A percentile compares a stretch with the other conserved stretches of the same genome.
Evolutionary conservation across 2,888 invertebrate species (phyloP).

Genomic region (Agapostemon virescens): DNA sequence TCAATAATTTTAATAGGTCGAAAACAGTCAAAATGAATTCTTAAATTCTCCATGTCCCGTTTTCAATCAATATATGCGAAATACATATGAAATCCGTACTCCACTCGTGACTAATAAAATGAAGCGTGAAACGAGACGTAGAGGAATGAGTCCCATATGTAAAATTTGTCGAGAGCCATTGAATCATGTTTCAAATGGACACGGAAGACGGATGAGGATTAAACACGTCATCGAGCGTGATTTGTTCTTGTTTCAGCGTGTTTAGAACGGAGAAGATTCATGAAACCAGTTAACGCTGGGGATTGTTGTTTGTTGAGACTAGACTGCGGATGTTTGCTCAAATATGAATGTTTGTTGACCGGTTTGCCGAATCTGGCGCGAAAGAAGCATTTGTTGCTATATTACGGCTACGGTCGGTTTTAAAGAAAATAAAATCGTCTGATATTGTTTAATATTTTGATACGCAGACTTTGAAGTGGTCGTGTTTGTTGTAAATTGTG

Average conservation of each 20-base stretch:
- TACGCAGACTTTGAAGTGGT: not conserved
- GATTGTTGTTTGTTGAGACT: slow-evolving; percentile 3
- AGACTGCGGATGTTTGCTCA: not conserved
- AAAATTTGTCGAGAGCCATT: not conserved
- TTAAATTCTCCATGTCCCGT: too few species aligned
- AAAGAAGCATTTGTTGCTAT: not conserved
- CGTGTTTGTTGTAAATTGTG: not conserved
- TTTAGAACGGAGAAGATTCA: not conserved
- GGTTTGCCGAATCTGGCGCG: not conserved
- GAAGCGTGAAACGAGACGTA: not conserved
- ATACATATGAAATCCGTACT: not conserved
- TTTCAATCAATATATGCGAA: too few species aligned
- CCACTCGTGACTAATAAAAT: not conserved
- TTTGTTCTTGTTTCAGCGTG: not conserved
- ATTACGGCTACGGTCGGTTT: not conserved
- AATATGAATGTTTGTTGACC: not conserved
- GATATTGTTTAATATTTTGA: not conserved
- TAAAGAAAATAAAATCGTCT: not conserved
- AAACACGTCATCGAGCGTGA: not conserved
- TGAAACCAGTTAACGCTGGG: not conserved
- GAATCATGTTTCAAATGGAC: not conserved
- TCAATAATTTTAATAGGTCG: too few species aligned
- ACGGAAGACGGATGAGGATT: not conserved
- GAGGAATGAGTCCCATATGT: not conserved
- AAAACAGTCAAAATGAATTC: too few species aligned